Percentiles rank a stretch among this genome's conserved stretches.
Evolutionary conservation across 2,888 invertebrate species (phyloP).

Genomic region (Hydroisotoma schaefferi): DNA sequence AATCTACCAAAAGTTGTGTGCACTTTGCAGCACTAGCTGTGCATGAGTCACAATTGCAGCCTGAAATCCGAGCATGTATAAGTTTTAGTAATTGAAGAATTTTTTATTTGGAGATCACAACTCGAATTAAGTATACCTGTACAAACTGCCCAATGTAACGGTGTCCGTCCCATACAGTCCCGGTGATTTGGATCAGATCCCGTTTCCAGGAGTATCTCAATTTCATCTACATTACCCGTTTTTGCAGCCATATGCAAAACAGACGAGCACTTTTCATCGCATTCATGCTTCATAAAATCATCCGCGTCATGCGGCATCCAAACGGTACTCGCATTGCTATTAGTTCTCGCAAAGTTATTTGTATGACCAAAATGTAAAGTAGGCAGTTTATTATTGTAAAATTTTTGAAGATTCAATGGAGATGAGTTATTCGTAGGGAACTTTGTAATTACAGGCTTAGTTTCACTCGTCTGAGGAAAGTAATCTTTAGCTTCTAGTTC

Average conservation of each 20-base stretch:
- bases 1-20: constrained; percentile 43
- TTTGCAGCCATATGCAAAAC: constrained; percentile 83
- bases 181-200: constrained; percentile 67
- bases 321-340: constrained; percentile 12
- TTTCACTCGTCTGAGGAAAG: not conserved
- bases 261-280: constrained; percentile 36
- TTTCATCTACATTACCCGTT: constrained; percentile 77
- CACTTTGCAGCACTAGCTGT: constrained; percentile 37
- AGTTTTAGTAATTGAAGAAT: too few species aligned
- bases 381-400: too few species aligned
- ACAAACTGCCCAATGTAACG: constrained; percentile 39
- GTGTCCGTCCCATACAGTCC: constrained; percentile 27
- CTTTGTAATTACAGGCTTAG: not conserved
- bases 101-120: too few species aligned
- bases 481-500: constrained; percentile 1
- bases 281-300: constrained; percentile 30
- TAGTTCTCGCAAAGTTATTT: not conserved
- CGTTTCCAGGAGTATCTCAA: constrained; percentile 68
- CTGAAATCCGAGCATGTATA: too few species aligned
- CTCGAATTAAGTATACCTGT: constrained; percentile 25
- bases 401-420: too few species aligned
- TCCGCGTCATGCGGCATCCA: constrained; percentile 28
- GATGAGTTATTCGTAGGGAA: not conserved
- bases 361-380: not conserved
- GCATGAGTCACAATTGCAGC: constrained; percentile 45